phyloP scores from a whole-genome alignment of 2,888 invertebrate species.

The Hetaerina titia region DNA sequence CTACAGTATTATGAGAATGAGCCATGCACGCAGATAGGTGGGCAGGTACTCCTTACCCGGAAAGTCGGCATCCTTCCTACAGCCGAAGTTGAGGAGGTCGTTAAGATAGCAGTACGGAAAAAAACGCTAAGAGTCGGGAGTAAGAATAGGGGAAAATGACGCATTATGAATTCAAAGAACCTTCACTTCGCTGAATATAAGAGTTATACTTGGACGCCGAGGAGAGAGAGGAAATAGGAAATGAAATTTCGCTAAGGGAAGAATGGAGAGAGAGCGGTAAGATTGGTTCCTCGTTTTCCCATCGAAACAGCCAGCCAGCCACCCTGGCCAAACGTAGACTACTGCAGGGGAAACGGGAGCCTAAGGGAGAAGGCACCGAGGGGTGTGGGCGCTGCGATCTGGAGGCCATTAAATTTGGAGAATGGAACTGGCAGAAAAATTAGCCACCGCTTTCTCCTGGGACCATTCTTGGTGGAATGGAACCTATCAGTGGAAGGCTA shows the following conservation, averaged over 20 bases:
- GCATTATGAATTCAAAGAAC: constrained; percentile 59
- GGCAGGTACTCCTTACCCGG: too few species aligned
- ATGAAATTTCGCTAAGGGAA: not conserved
- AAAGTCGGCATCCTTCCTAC: too few species aligned
- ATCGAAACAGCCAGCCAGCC: not conserved
- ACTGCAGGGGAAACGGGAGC: constrained; percentile 2
- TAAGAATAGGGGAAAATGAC: not conserved
- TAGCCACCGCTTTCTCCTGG: too few species aligned
- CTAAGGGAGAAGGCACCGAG: not conserved
- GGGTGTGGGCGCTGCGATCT: not conserved
- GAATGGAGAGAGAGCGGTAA: not conserved
- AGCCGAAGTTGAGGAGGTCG: too few species aligned
- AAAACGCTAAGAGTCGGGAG: not conserved
- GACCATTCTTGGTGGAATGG: not conserved
- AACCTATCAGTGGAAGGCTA: not conserved
- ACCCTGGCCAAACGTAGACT: not conserved
- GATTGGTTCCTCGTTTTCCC: too few species aligned
- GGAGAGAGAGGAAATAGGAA: too few species aligned
- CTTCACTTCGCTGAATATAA: not conserved
- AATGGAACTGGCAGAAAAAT: not conserved
- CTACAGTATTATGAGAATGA: too few species aligned
- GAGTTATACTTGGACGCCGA: too few species aligned
- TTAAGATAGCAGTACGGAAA: constrained; percentile 19
- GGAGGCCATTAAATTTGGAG: not conserved
- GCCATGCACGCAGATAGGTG: too few species aligned